Conservation (phyloP, 2,888 invertebrate species). For the Clusia tigrina region DNA sequence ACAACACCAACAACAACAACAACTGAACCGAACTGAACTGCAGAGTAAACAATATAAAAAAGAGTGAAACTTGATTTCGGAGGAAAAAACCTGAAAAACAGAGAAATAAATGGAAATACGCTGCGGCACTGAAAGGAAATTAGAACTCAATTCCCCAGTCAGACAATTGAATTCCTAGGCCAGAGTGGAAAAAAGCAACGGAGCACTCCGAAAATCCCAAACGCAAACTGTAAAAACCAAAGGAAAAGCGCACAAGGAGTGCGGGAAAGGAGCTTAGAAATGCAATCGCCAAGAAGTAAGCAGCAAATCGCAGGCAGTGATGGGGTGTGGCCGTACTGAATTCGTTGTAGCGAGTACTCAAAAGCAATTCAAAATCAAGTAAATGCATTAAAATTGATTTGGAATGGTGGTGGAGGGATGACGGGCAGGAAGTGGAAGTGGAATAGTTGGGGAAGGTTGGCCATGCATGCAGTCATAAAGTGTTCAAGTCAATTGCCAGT, state of each 20-base stretch:
- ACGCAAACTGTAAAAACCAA: too few species aligned
- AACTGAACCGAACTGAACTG: too few species aligned
- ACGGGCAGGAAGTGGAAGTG: neutral
- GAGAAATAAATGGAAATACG: neutral
- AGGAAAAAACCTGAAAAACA: neutral
- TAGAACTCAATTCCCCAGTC: conserved; percentile 21
- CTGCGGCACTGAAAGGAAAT: conserved; percentile 13
- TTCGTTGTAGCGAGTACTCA: too few species aligned
- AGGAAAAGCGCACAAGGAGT: too few species aligned
- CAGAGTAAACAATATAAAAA: neutral
- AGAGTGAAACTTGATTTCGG: neutral
- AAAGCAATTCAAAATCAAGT: neutral
- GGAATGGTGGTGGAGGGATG: too few species aligned
- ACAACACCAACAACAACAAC: conserved; percentile 3
- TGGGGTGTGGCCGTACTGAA: too few species aligned
- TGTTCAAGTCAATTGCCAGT: too few species aligned
- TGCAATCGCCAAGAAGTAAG: neutral
- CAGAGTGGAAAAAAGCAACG: too few species aligned
- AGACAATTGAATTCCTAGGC: conserved; percentile 17
- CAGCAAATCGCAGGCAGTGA: too few species aligned
- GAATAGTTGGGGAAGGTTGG: neutral
- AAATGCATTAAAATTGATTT: neutral
- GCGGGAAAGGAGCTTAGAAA: too few species aligned
- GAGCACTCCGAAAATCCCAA: too few species aligned
- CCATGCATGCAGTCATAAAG: too few species aligned